Base-by-base conservation (phyloP, 2,113 vertebrate genomes). In the Ceyx margarethae region DNA sequence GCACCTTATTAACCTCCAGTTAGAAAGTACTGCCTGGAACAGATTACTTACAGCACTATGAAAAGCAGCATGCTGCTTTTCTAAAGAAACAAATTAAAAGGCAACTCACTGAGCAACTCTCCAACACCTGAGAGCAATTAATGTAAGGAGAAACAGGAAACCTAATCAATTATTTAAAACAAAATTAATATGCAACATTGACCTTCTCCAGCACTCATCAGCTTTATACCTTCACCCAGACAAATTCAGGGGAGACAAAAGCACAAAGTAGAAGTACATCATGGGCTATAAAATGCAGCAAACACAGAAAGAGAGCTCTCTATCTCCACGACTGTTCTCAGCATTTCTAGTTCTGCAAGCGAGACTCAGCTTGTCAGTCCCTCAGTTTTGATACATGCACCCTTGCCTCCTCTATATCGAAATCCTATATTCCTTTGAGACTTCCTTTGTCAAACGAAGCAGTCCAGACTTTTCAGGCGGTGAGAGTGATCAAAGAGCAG, bases 61-160 rank as follows among this genome's bases (percentile, higher is more conserved):
- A 94, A 97, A 91, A 90, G 69, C 76, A 82, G 53, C 73, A 51
- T 58, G n/a, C 83, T 93, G 67, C 35, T 94, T 96, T 94, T 93
- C 64, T 93, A 93, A 95, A 94, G 93, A 73, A 96, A 92, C 75
- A 95, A 96, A 95, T 97, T 95, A 95, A 95, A 97, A 97, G 93
- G 61, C 92, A 94, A 86, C 90, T 96, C 95, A 86, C 91, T 14
- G 61, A 96, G 89, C 72, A 96, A 87, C 96, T 96, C 96, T 71
- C 92, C 84, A 96, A 91, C 96, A 97, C 96, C 96, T 97, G 97
- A 98, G 95, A 98, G 94, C 95, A 97, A 98, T 98, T 98, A 97
- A 97, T 95, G 86, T 95, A 94, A 92, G 94, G 90, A 93, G 95
- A 97, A 93, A 95, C 84, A 97, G 94, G 96, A 97, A 97, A 94